Conservation (phyloP, 2,888 invertebrate genomes). For the Rhingia rostrata region DNA sequence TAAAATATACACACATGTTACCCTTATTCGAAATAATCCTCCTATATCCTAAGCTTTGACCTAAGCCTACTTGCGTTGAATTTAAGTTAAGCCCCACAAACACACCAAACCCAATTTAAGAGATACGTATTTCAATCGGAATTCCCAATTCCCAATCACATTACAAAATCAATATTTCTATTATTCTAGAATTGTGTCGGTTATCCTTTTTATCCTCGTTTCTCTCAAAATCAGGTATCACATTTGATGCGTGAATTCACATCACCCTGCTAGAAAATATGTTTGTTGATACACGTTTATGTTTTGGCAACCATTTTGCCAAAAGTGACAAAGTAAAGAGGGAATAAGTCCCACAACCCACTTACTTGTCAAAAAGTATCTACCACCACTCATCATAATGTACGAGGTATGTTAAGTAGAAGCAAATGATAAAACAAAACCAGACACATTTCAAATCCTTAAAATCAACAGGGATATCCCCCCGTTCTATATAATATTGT, state of each 20-base stretch:
- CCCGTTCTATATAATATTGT: neutral
- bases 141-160: constrained; percentile 68
- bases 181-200: constrained; percentile 58
- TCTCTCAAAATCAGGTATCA: constrained; percentile 35
- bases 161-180: constrained; percentile 73
- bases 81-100: constrained; percentile 29
- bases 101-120: constrained; percentile 34
- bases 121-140: constrained; percentile 61
- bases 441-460: constrained; percentile 43
- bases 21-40: neutral
- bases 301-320: constrained; percentile 6
- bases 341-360: neutral
- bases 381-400: neutral
- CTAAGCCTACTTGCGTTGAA: constrained; percentile 11
- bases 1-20: neutral
- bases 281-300: neutral
- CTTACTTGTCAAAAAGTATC: neutral
- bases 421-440: constrained; percentile 28
- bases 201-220: constrained; percentile 52
- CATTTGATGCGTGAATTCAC: constrained; percentile 35
- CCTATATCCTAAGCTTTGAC: neutral
- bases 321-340: constrained; percentile 55
- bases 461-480: neutral
- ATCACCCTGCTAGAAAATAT: neutral
- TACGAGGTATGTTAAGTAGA: neutral